These are phyloP conservation scores for Cheilosia vulpina DNA, from an alignment of 2,888 invertebrate genomes.

Conservation along the genomic window DNA sequence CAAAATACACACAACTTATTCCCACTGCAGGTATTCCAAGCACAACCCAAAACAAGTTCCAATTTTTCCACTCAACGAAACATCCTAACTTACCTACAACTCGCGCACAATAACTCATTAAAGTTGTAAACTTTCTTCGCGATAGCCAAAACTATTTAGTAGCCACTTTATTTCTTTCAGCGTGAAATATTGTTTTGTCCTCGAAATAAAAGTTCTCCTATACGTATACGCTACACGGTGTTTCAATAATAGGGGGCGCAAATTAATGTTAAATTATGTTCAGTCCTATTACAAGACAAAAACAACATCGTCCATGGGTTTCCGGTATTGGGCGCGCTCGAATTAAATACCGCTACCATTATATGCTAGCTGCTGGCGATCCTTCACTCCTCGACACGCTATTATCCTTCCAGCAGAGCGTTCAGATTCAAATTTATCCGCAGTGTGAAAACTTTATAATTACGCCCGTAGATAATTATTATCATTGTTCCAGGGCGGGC, in stretches of 20 bases:
- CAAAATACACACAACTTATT: too few relatives aligned
- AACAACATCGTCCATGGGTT: constrained; percentile 16
- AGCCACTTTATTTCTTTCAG: neutral
- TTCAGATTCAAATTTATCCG: constrained; percentile 61
- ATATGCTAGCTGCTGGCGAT: neutral
- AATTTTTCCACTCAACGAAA: constrained; percentile 1
- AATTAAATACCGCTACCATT: constrained; percentile 19
- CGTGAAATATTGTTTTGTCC: constrained; percentile 15
- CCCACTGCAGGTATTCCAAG: neutral
- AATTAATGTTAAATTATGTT: constrained; percentile 48
- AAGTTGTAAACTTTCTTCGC: constrained; percentile 2
- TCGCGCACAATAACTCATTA: neutral
- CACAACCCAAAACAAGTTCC: neutral
- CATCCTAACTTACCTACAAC: constrained; percentile 1
- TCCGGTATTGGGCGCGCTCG: neutral
- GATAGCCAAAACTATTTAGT: neutral
- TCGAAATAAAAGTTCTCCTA: constrained; percentile 14
- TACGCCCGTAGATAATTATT: constrained; percentile 63
- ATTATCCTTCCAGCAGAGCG: constrained; percentile 27
- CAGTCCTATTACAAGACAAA: neutral
- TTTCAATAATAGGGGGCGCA: constrained; percentile 24
- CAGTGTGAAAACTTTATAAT: constrained; percentile 58
- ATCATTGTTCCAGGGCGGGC: constrained; percentile 35
- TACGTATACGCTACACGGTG: constrained; percentile 6
- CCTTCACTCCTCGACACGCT: constrained; percentile 8